These are phyloP conservation scores for Crossaster papposus DNA, from an alignment of 53 echinoderm and acorn worm genomes.

Conservation along the genomic window DNA sequence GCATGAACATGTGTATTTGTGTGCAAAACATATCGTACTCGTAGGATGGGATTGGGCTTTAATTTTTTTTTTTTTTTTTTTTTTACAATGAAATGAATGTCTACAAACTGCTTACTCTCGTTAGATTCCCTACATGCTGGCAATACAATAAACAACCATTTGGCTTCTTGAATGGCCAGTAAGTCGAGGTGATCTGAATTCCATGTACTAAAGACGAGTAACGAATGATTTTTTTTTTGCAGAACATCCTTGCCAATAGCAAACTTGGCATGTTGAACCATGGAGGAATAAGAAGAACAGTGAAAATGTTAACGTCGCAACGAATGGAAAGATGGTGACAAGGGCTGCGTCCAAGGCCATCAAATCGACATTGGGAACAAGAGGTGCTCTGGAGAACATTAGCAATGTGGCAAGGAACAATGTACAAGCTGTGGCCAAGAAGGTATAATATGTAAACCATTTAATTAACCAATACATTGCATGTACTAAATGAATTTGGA, in stretches of 20 bases:
- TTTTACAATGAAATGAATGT: no score
- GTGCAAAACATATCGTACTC: neutral
- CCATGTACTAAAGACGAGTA: neutral
- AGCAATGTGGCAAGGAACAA: conserved; percentile 75
- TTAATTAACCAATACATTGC: no score
- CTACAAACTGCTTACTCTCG: no score
- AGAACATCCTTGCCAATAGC: conserved; percentile 44
- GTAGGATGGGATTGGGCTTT: no score
- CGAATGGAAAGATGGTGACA: conserved; percentile 67
- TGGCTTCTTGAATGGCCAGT: no score
- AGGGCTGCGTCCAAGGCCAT: conserved; percentile 60
- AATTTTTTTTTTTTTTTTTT: no score
- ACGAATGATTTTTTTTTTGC: neutral
- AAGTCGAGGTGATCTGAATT: no score
- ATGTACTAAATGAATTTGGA: no score
- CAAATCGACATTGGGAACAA: conserved; percentile 55
- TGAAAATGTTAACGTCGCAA: conserved; percentile 67
- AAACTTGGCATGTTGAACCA: conserved; percentile 51
- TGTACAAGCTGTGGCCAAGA: conserved; percentile 60
- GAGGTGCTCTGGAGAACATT: conserved; percentile 87
- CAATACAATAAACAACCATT: neutral
- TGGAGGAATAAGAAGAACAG: no score
- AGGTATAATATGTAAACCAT: conserved; percentile 46
- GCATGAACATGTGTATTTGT: no score
- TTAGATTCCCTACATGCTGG: no score